phyloP scores from a whole-genome alignment of 2,113 vertebrate species.

The Proteles cristata region DNA sequence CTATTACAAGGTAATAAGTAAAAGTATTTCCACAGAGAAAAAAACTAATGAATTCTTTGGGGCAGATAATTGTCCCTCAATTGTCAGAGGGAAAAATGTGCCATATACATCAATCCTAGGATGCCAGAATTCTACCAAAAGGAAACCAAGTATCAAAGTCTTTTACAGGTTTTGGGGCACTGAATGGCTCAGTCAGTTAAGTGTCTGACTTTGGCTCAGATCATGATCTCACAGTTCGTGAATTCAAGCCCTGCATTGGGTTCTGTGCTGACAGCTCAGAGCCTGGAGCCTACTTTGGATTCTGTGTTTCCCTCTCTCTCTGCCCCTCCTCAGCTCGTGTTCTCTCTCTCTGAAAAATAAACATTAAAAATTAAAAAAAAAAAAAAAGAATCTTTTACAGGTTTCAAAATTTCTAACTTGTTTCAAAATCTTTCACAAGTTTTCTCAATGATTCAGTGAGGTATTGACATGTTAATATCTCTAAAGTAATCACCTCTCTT shows the following conservation, averaged over 20 bases:
- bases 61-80: neutral
- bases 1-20: neutral
- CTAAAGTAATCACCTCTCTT: neutral
- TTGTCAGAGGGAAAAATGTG: neutral
- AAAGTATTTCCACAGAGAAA: neutral
- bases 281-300: no score
- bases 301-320: no score
- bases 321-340: no score
- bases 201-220: no score
- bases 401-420: neutral
- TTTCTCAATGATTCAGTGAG: neutral
- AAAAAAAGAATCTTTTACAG: neutral
- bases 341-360: no score
- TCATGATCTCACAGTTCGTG: no score
- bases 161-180: neutral
- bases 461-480: neutral
- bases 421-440: neutral
- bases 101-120: neutral
- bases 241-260: no score
- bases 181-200: no score
- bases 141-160: neutral
- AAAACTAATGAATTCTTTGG: neutral
- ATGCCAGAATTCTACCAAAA: neutral
- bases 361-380: neutral
- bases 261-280: no score